Evolutionary conservation across 2,113 vertebrate genomes (phyloP), one percentile per base, ranked within the genome.

Genomic region (Machaerirhynchus nigripectus): DNA sequence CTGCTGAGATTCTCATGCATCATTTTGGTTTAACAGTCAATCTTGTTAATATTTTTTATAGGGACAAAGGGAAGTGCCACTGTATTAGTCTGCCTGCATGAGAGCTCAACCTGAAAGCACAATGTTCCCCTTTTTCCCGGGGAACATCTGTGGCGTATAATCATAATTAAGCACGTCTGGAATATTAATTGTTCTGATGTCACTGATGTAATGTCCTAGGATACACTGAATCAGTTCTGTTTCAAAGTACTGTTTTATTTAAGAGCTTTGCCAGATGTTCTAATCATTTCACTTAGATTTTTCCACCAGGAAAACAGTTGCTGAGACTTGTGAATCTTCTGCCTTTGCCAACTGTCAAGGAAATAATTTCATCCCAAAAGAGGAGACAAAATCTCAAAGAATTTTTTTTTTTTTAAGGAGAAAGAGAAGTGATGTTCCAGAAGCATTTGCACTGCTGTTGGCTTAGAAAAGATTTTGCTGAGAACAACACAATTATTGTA

Each of bases 141-240:
- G 78, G 65, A 98, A 96, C 95, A 97, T 94, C 92, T 98, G 93
- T 90, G 84, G 93, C 91, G 50, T 92, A 90, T 93, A 96, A 96
- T 97, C 93, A 93, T 95, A 97, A 96, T 96, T 97, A 97, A 84
- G 49, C 73, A 95, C 63, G 4, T 89, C 94, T 96, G 95, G 95
- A 97, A 96, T 98, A 97, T 97, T 97, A 98, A 96, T 97, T 95
- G 88, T 90, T 91, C 84, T 96, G 96, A 85, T 96, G 93, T 92
- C 83, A 96, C 96, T 96, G 94, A 95, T 91, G 90, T 68, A 95
- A 93, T 53, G n/a, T 95, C 87, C 89, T 96, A 97, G 75, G 90
- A 97, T 71, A 96, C 93, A 92, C 39, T 84, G 82, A 95, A 80
- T 96, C 87, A 93, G 91, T 97, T 95, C 88, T 92, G 67, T 94